phyloP scores from a whole-genome alignment of 2,797 vertebrate genomes.

The Cirrhinus mrigala region DNA sequence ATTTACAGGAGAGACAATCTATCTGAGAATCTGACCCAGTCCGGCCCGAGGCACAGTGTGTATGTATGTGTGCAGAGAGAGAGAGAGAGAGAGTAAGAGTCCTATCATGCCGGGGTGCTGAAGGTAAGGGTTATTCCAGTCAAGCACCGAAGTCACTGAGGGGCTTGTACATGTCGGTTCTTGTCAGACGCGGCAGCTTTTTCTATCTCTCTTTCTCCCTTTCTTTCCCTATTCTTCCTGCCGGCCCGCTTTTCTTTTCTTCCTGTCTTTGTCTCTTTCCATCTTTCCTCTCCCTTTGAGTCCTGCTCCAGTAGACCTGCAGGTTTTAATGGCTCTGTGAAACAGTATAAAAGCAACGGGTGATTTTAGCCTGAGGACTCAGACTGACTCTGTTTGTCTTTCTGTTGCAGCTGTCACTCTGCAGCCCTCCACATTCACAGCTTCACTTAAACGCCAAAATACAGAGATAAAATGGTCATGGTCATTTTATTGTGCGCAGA shows the following conservation, averaged over 20 bases:
- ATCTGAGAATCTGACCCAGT: slow-evolving; percentile 12
- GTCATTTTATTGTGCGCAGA: slow-evolving; percentile 23
- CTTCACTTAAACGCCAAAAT: slow-evolving; percentile 18
- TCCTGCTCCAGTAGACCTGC: slow-evolving; percentile 44
- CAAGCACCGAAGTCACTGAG: slow-evolving; percentile 63
- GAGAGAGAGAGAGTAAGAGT: background rate
- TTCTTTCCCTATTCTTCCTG: slow-evolving; percentile 28
- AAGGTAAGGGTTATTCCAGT: slow-evolving; percentile 54
- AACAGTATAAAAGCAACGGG: slow-evolving; percentile 44
- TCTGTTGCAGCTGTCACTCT: slow-evolving; percentile 39
- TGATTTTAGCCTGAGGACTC: slow-evolving; percentile 39
- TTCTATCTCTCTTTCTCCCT: background rate
- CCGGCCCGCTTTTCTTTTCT: slow-evolving; percentile 6
- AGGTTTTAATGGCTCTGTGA: slow-evolving; percentile 52
- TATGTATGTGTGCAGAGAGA: slow-evolving; percentile 3
- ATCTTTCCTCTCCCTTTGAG: slow-evolving; percentile 41
- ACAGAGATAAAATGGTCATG: slow-evolving; percentile 24
- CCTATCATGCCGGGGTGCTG: slow-evolving; percentile 51
- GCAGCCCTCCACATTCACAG: slow-evolving; percentile 31
- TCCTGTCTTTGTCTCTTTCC: slow-evolving; percentile 41
- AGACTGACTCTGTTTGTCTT: slow-evolving; percentile 42
- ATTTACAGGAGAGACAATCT: slow-evolving; percentile 34
- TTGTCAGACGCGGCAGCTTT: slow-evolving; percentile 62
- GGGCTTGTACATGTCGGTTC: slow-evolving; percentile 68
- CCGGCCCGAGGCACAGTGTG: background rate